Percentiles rank a stretch among this genome's conserved stretches.
Evolutionary conservation across 2,797 vertebrate species (phyloP).

Genomic region (Rhynchonycteris naso): DNA sequence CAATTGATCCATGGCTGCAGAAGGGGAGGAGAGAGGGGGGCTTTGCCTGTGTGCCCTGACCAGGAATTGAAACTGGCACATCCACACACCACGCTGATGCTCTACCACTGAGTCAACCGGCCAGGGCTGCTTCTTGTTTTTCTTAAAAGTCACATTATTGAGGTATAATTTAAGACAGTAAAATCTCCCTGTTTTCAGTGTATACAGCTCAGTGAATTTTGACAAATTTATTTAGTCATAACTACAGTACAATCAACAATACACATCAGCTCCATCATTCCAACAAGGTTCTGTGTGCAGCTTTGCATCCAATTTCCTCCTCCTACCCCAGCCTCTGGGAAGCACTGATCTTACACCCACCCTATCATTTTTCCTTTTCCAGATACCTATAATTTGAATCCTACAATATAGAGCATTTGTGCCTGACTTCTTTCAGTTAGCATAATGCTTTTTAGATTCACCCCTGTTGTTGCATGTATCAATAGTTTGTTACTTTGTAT

Average conservation of each 20-base stretch:
- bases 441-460: neutral
- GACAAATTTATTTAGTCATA: neutral
- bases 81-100: no score
- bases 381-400: neutral
- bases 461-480: neutral
- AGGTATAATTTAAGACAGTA: conserved; percentile 16
- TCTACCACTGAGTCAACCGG: no score
- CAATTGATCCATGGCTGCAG: no score
- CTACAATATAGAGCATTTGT: neutral
- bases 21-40: no score
- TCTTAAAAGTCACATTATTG: neutral
- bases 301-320: neutral
- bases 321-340: neutral
- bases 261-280: neutral
- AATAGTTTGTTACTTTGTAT: neutral
- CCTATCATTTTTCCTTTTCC: neutral
- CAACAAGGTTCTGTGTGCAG: neutral
- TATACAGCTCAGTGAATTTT: neutral
- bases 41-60: no score
- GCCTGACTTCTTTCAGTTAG: neutral
- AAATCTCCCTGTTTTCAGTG: neutral
- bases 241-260: neutral
- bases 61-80: no score
- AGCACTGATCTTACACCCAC: neutral
- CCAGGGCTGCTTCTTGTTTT: neutral